Conservation (phyloP, 2,797 vertebrate species). For the Malurus leucopterus region DNA sequence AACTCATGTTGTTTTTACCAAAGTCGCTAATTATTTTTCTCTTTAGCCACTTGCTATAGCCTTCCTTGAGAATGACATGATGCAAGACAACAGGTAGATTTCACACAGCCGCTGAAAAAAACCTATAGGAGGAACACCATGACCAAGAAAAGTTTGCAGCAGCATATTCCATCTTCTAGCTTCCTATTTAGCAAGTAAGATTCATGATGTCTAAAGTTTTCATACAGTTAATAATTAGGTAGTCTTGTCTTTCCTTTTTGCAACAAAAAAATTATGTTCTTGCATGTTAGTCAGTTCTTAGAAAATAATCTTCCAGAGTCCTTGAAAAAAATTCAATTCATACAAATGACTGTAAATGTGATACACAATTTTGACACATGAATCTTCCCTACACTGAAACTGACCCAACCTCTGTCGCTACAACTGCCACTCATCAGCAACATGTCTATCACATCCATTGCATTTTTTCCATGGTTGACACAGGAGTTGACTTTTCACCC, state of each 20-base stretch:
- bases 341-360: neutral
- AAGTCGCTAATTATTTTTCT: neutral
- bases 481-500: neutral
- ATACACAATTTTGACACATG: neutral
- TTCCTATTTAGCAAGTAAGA: neutral
- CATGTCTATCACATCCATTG: neutral
- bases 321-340: neutral
- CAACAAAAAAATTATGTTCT: neutral
- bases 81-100: neutral
- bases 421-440: neutral
- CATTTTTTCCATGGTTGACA: fast-evolving
- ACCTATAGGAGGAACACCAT: neutral
- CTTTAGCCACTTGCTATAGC: neutral
- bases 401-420: neutral
- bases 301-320: neutral
- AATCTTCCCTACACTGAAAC: neutral
- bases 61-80: neutral
- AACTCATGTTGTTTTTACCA: neutral
- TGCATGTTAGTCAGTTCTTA: neutral
- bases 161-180: neutral
- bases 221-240: neutral
- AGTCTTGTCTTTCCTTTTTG: neutral
- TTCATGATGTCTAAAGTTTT: neutral
- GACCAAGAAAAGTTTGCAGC: neutral
- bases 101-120: neutral